phyloP scores from a whole-genome alignment of 1,140 invertebrate species.

The Drepana arcuata region DNA sequence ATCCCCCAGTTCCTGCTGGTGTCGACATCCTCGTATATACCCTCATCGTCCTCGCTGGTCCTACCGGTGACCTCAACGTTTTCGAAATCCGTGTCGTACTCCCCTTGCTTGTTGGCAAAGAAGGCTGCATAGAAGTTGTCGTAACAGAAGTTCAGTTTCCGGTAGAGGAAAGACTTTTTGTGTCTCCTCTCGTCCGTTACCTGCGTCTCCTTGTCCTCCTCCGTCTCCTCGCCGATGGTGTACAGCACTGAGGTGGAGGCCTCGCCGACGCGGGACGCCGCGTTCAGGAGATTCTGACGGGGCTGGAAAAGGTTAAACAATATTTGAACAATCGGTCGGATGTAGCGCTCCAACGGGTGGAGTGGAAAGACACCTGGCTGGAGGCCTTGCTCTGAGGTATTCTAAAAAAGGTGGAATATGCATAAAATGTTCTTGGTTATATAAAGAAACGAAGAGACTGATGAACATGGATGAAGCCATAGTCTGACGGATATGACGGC shows the following conservation, averaged over 20 bases:
- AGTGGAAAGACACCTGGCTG: too few species aligned
- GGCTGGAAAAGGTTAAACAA: constrained; percentile 77
- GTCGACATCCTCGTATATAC: constrained; percentile 66
- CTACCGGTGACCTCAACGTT: constrained; percentile 10
- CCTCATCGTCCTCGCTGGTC: constrained; percentile 42
- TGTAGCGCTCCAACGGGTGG: too few species aligned
- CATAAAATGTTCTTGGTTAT: too few species aligned
- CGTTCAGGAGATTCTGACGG: constrained; percentile 92
- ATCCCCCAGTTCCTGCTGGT: constrained; percentile 33
- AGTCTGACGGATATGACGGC: too few species aligned
- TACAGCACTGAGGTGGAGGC: constrained; percentile 95
- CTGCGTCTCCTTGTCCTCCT: constrained; percentile 82
- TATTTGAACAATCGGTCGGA: too few species aligned
- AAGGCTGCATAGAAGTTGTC: constrained; percentile 65
- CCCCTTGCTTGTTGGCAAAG: constrained; percentile 37
- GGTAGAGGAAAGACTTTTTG: constrained; percentile 58
- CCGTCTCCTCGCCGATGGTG: constrained; percentile 93
- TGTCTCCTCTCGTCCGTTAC: constrained; percentile 37
- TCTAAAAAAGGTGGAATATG: too few species aligned
- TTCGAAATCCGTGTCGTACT: constrained; percentile 38
- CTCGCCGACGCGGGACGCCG: constrained; percentile 95
- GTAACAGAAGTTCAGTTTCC: constrained; percentile 65
- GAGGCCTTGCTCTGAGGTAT: too few species aligned
- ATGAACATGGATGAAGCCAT: too few species aligned
- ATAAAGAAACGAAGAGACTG: too few species aligned